These are phyloP conservation scores for Ceratina australensis DNA, from an alignment of 1,140 invertebrate species.

Conservation along the genomic window DNA sequence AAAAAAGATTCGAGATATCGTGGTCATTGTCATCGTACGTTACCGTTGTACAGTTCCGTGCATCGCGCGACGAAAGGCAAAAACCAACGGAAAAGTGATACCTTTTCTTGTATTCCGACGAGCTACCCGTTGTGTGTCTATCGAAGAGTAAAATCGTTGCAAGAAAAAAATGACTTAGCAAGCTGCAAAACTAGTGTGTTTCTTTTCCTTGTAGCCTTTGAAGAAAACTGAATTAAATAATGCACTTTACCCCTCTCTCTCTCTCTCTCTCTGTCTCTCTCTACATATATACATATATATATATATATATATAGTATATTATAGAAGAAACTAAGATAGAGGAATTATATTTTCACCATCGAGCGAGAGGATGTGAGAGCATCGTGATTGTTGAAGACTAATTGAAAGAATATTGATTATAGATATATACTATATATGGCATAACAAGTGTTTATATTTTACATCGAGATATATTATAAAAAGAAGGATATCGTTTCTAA, in stretches of 20 bases:
- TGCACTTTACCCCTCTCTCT: neutral
- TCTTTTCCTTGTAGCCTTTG: conserved; percentile 41
- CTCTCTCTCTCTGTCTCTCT: too few species aligned
- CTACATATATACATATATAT: too few species aligned
- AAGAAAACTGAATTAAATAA: too few species aligned
- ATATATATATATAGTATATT: too few species aligned
- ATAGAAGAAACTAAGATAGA: neutral
- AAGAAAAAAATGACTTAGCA: conserved; percentile 59
- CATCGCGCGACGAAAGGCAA: conserved; percentile 60
- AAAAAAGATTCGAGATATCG: conserved; percentile 21
- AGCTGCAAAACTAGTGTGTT: conserved; percentile 66
- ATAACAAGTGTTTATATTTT: conserved; percentile 52
- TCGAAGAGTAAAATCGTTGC: conserved; percentile 67
- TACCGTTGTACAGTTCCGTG: conserved; percentile 72
- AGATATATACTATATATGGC: conserved; percentile 1
- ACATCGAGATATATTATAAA: conserved; percentile 23
- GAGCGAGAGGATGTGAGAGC: too few species aligned
- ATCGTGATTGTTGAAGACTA: neutral
- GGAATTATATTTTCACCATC: too few species aligned
- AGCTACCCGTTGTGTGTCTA: conserved; percentile 67
- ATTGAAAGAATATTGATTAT: too few species aligned
- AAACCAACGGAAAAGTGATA: too few species aligned
- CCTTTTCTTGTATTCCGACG: conserved; percentile 70
- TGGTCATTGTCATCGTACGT: conserved; percentile 53
- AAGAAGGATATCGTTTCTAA: conserved; percentile 20